Conservation (phyloP, 1,140 invertebrate species). For the Bradysia coprophila region DNA sequence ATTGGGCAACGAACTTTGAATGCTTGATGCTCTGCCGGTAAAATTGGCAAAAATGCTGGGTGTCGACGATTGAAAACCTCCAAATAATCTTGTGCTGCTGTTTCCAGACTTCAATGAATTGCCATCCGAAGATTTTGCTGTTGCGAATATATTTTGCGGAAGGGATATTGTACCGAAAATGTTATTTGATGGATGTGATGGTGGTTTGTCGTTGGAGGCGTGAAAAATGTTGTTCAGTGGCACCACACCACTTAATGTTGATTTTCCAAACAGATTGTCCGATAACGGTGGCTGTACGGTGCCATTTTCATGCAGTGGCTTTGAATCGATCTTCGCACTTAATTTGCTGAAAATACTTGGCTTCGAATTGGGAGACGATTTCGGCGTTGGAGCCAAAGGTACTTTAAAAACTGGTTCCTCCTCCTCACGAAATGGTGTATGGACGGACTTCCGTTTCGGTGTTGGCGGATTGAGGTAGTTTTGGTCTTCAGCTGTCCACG, state of each 20-base stretch:
- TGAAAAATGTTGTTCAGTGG: too few species aligned
- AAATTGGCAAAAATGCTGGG: not conserved
- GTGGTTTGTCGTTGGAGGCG: not conserved
- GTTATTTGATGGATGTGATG: not conserved
- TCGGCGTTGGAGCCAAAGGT: not conserved
- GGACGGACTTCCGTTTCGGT: not conserved
- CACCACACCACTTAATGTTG: too few species aligned
- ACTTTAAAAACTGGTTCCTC: slow-evolving; percentile 3
- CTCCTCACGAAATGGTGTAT: slow-evolving; percentile 4
- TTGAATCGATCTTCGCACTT: not conserved
- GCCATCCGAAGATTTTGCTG: not conserved
- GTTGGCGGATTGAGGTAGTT: not conserved
- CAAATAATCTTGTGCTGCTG: not conserved
- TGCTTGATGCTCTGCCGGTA: too few species aligned
- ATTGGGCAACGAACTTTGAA: too few species aligned
- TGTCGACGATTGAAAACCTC: not conserved
- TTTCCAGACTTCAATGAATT: not conserved
- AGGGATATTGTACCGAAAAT: too few species aligned
- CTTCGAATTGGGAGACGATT: not conserved
- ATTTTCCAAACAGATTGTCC: not conserved
- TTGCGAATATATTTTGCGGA: too few species aligned
- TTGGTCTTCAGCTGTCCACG: slow-evolving; percentile 19
- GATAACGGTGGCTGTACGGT: not conserved
- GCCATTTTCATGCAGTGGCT: too few species aligned
- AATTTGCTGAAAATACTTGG: not conserved